These are phyloP conservation scores for Sardinella longiceps DNA, from an alignment of 2,797 vertebrate genomes.

Conservation along the genomic window DNA sequence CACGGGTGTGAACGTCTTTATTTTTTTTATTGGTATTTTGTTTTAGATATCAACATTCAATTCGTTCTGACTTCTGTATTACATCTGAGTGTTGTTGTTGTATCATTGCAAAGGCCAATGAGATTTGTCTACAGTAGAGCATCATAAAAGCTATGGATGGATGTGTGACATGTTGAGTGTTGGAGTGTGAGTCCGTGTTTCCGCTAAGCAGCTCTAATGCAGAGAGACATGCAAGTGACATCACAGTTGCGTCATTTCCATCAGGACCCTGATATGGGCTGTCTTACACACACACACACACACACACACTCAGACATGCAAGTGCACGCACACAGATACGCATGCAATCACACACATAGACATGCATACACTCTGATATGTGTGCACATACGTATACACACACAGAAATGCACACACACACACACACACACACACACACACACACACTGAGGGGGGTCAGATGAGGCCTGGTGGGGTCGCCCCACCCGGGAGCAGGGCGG, in stretches of 20 bases:
- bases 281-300: not conserved
- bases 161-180: not conserved
- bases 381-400: not conserved
- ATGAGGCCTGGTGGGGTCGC: not conserved
- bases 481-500: not conserved
- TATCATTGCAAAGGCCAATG: not conserved
- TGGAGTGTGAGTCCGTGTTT: not conserved
- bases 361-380: not conserved
- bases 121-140: not conserved
- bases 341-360: not conserved
- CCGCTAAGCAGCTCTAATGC: not conserved
- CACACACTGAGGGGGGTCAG: not conserved
- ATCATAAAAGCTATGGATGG: not conserved
- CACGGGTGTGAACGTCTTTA: not conserved
- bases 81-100: no score
- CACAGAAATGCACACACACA: slow-evolving; percentile 5
- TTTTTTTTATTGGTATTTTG: not conserved
- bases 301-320: not conserved
- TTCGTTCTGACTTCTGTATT: no score
- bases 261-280: no score
- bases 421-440: slow-evolving; percentile 19
- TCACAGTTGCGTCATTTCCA: no score
- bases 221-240: no score
- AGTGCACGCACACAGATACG: not conserved
- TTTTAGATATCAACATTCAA: no score